Evolutionary conservation across 2,797 vertebrate genomes (phyloP).

Genomic region (Gobio occitaniae): DNA sequence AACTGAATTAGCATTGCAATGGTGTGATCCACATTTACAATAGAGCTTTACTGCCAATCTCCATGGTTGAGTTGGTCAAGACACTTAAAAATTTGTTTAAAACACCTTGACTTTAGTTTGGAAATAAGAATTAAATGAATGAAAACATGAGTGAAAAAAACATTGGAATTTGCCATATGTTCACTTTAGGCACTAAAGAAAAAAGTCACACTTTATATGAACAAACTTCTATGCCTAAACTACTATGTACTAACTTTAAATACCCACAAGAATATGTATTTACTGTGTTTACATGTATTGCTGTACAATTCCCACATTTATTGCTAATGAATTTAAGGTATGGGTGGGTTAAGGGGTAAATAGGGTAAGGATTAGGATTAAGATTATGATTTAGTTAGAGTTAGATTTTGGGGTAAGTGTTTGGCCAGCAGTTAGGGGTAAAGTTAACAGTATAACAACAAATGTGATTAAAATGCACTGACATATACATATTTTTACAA

Average conservation of each 20-base stretch:
- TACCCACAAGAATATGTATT: no score
- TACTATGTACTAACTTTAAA: no score
- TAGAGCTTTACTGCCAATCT: not conserved
- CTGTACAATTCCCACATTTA: not conserved
- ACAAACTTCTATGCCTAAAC: no score
- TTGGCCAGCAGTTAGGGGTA: not conserved
- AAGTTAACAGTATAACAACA: not conserved
- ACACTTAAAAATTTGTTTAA: not conserved
- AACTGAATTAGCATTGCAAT: conserved; percentile 2
- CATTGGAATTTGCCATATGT: not conserved
- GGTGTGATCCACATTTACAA: not conserved
- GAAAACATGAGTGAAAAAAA: not conserved
- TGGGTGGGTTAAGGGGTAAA: not conserved
- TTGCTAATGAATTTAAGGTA: not conserved
- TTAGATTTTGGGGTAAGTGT: not conserved
- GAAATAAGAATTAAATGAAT: not conserved
- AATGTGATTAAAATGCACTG: not conserved
- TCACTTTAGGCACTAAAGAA: not conserved
- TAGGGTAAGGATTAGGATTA: no score
- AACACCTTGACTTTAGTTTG: not conserved
- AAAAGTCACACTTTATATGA: not conserved
- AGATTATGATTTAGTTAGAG: not conserved
- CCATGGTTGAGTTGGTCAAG: not conserved
- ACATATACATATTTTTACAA: not conserved
- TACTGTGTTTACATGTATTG: not conserved